Base-by-base conservation (phyloP, 2,113 vertebrate genomes). In the Anolis carolinensis region DNA sequence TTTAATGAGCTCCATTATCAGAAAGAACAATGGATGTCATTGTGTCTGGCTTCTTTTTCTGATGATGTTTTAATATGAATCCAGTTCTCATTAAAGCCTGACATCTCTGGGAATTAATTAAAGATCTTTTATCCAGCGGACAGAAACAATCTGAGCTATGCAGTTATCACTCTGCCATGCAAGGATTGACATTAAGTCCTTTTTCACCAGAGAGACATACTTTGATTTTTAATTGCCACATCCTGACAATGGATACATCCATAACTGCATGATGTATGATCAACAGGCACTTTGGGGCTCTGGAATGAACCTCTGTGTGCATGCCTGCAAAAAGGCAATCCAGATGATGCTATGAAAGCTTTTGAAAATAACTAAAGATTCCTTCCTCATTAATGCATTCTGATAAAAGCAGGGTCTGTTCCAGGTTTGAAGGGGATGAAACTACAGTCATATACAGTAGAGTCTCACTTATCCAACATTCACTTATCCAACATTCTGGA, bases 1-100 rank as follows among this genome's bases (percentile, higher is more conserved):
- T 86, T 84, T 74, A 81, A 86, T 67, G 85, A 39, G 71, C n/a
- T 81, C 72, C 79, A 86, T 86, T 81, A 74, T 75, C n/a, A 27
- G 6, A 67, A 81, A 81, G 59, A 81, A 65, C 70, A 86, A 72
- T n/a, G 44, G 71, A 52, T 34, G n/a, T 39, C n/a, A 14, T 75
- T 75, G 59, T 81, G 55, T 50, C n/a, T 81, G 59, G 70, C n/a
- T 10, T 27, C 68, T 70, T 70, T 68, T 72, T 86, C 20, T 65
- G 39, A 67, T 75, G 48, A 77, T 39, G 23, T 77, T 85, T 85
- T 78, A 67, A 65, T 75, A 81, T 75, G 59, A 67, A 81, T 67
- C 2, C 23, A 50, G 8, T 50, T 21, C 59, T 81, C 59, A 81
- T 81, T 81, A 86, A 79, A 75, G 39, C 72, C 72, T 63, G 25